phyloP scores from a whole-genome alignment of 2,113 vertebrate genomes.

The Nothocercus nigrocapillus region DNA sequence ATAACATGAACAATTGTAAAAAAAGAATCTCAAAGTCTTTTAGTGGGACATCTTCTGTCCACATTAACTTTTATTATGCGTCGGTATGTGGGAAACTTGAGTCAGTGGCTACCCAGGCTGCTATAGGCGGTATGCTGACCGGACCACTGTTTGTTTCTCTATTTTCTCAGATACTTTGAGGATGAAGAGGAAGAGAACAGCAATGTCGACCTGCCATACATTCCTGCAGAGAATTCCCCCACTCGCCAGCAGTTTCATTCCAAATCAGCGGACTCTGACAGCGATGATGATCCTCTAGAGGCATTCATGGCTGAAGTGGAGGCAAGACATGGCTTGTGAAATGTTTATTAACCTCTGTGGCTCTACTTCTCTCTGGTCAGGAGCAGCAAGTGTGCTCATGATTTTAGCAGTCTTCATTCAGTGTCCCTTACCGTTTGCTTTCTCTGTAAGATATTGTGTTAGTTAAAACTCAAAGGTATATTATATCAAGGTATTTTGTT shows the following conservation, averaged over 20 bases:
- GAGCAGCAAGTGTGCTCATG: background rate
- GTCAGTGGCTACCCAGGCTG: background rate
- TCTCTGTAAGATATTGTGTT: background rate
- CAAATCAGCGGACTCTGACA: constrained; percentile 89
- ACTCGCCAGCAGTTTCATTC: constrained; percentile 92
- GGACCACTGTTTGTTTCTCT: background rate
- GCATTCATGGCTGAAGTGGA: constrained; percentile 99
- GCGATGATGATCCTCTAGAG: constrained; percentile 96
- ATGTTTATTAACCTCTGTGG: background rate
- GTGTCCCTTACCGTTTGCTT: background rate
- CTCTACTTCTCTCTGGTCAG: background rate
- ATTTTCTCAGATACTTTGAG: constrained; percentile 91
- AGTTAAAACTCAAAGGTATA: background rate
- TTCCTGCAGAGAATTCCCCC: constrained; percentile 97
- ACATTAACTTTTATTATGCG: background rate
- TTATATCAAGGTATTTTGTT: background rate
- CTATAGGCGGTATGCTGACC: background rate
- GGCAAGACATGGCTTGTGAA: constrained; percentile 71
- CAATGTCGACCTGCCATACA: constrained; percentile 93
- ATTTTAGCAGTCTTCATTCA: background rate
- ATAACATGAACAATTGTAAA: background rate
- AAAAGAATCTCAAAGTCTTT: background rate
- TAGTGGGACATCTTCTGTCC: background rate
- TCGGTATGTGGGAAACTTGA: background rate
- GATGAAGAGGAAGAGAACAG: constrained; percentile 96